Evolutionary conservation across 1,140 invertebrate genomes (phyloP).

Genomic region (Hormaphis cornu): DNA sequence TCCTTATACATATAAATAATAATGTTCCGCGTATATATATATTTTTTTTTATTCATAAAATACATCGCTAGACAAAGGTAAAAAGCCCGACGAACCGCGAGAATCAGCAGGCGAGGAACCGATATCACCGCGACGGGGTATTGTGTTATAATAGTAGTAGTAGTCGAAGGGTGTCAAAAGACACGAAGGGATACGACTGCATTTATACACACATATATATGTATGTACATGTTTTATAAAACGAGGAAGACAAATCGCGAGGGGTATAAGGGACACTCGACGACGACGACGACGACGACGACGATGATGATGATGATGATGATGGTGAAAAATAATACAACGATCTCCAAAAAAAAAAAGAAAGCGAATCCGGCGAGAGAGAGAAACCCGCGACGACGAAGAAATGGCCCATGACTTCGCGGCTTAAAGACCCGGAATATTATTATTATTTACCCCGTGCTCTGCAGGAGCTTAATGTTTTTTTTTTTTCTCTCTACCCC

Average conservation of each 20-base stretch:
- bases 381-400: conserved; percentile 24
- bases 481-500: conserved; percentile 16
- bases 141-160: too few relatives aligned
- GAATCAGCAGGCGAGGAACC: not conserved
- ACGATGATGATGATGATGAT: conserved; percentile 4
- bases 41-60: too few relatives aligned
- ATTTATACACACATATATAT: too few relatives aligned
- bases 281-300: too few relatives aligned
- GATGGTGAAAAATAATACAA: conserved; percentile 26
- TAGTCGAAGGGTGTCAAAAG: too few relatives aligned
- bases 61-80: conserved; percentile 30
- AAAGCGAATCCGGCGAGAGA: too few relatives aligned
- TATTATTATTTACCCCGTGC: conserved; percentile 30
- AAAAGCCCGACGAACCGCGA: conserved; percentile 1
- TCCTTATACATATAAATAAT: too few relatives aligned
- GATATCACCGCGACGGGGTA: not conserved
- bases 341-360: conserved; percentile 6
- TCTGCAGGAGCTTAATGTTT: conserved; percentile 31
- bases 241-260: too few relatives aligned
- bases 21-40: too few relatives aligned
- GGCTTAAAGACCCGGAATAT: conserved; percentile 31
- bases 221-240: too few relatives aligned
- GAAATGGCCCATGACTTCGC: conserved; percentile 29
- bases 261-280: not conserved
- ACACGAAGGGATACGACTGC: too few relatives aligned